phyloP scores from a whole-genome alignment of 2,888 invertebrate genomes.

The Tupiocoris notatus region DNA sequence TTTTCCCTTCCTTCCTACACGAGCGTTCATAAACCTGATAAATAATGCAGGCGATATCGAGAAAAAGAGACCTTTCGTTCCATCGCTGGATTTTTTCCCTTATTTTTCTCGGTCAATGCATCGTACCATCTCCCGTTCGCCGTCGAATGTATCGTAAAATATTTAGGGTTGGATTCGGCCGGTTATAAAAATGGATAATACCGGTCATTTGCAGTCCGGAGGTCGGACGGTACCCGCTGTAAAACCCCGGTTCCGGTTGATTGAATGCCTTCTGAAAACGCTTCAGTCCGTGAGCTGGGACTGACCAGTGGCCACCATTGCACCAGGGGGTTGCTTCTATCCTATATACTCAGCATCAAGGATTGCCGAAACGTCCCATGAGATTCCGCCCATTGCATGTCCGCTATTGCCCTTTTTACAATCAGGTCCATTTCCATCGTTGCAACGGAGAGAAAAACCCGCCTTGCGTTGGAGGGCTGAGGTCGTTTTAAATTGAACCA shows the following conservation, averaged over 20 bases:
- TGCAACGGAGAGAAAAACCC: neutral
- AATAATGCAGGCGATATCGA: neutral
- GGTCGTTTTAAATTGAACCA: neutral
- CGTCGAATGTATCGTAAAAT: conserved; percentile 36
- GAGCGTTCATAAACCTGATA: neutral
- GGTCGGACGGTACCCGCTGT: conserved; percentile 16
- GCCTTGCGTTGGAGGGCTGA: neutral
- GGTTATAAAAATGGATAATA: conserved; percentile 41
- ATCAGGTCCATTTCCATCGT: neutral
- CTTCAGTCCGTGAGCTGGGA: neutral
- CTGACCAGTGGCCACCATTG: neutral
- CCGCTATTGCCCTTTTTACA: neutral
- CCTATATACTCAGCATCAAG: no score
- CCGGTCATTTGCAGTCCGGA: conserved; percentile 39
- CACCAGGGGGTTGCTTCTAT: neutral
- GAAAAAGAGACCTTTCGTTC: neutral
- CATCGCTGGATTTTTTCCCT: conserved; percentile 2
- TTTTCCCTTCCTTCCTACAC: neutral
- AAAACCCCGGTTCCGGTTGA: conserved; percentile 34
- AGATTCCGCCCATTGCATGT: neutral
- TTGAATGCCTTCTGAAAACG: conserved; percentile 27
- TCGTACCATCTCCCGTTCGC: conserved; percentile 2
- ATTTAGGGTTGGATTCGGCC: conserved; percentile 28
- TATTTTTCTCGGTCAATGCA: neutral
- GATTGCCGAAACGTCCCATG: neutral